phyloP scores from a whole-genome alignment of 2,888 invertebrate species.

The Cecidostiba fungosa region DNA sequence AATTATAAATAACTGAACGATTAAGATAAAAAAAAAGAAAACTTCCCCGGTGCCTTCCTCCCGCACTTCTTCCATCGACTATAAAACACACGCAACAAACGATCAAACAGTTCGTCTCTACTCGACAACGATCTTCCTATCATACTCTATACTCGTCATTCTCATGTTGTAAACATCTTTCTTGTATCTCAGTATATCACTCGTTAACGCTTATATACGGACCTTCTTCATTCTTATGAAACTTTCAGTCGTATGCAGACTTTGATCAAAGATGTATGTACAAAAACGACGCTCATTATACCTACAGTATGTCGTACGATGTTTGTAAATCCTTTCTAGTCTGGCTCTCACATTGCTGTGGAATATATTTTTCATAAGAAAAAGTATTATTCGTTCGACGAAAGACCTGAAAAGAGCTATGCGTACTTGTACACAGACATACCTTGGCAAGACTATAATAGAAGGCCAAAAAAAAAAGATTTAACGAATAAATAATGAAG shows the following conservation, averaged over 20 bases:
- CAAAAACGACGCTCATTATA: too few relatives aligned
- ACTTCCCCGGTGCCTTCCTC: constrained; percentile 63
- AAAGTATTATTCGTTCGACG: constrained; percentile 1
- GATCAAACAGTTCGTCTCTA: constrained; percentile 24
- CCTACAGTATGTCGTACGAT: neutral
- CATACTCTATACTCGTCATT: constrained; percentile 9
- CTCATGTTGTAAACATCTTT: neutral
- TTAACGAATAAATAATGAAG: neutral
- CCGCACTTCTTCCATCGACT: constrained; percentile 56
- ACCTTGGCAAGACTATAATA: constrained; percentile 27
- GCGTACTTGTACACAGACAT: neutral
- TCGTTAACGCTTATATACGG: neutral
- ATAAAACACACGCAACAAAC: neutral
- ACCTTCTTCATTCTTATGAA: neutral
- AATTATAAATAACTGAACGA: constrained; percentile 44
- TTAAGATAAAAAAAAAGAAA: constrained; percentile 52
- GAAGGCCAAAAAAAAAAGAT: constrained; percentile 17
- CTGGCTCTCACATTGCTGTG: neutral
- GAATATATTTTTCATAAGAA: constrained; percentile 25
- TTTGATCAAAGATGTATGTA: neutral
- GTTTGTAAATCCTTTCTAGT: neutral
- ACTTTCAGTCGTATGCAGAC: neutral
- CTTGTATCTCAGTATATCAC: neutral
- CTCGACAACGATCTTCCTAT: constrained; percentile 48
- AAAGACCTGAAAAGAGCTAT: constrained; percentile 37